Evolutionary conservation across 2,888 invertebrate genomes (phyloP).

Genomic region (Celastrina argiolus): DNA sequence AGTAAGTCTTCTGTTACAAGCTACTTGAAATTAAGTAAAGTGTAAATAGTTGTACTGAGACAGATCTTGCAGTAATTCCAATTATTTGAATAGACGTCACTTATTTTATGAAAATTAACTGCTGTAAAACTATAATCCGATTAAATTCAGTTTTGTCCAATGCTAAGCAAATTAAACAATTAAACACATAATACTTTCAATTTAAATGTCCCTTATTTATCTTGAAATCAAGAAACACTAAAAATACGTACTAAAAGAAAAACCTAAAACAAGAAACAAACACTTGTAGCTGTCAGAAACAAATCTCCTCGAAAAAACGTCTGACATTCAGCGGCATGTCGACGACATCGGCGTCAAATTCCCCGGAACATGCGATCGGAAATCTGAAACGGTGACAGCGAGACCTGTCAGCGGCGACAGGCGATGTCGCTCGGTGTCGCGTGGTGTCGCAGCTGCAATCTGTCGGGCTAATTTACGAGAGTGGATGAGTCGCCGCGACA

Average conservation of each 20-base stretch:
- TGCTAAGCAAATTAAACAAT: no score
- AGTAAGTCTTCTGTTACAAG: no score
- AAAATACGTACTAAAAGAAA: neutral
- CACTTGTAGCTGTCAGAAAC: constrained; percentile 9
- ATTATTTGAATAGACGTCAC: no score
- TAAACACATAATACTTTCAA: no score
- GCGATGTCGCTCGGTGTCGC: constrained; percentile 38
- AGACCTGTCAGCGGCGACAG: constrained; percentile 45
- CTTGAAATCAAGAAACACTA: no score
- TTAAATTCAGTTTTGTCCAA: no score
- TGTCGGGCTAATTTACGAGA: constrained; percentile 39
- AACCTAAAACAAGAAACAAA: neutral
- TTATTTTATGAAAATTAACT: no score
- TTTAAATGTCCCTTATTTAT: no score
- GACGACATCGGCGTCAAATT: neutral
- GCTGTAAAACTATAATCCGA: no score
- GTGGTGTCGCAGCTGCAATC: constrained; percentile 40
- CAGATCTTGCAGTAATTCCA: no score
- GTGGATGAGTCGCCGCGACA: constrained; percentile 31
- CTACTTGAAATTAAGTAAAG: no score
- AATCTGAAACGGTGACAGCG: constrained; percentile 37
- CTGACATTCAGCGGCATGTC: neutral
- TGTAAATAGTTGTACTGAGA: no score
- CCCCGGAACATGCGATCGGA: constrained; percentile 4
- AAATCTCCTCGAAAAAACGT: neutral